Percentiles rank a stretch among this genome's conserved stretches.
These are phyloP conservation scores for Bruchidius siliquastri DNA, from an alignment of 2,888 invertebrate species.

Conservation along the genomic window DNA sequence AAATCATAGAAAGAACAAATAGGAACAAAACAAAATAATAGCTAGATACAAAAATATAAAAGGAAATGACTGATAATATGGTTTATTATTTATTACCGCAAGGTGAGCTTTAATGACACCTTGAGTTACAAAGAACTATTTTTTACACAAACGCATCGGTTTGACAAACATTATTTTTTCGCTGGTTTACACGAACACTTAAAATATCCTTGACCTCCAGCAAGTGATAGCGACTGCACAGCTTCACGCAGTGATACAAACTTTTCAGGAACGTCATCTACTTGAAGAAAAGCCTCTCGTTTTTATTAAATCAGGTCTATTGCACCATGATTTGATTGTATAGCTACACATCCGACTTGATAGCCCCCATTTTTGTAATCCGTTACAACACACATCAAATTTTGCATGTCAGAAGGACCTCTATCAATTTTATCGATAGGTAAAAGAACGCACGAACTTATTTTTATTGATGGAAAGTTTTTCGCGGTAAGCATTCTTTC, in stretches of 20 bases:
- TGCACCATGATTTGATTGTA: not conserved
- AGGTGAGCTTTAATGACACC: not conserved
- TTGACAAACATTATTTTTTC: constrained; percentile 13
- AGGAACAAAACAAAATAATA: constrained; percentile 5
- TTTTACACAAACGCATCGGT: constrained; percentile 7
- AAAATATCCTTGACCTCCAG: constrained; percentile 10
- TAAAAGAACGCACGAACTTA: no score
- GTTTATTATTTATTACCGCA: constrained; percentile 5
- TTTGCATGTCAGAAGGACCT: not conserved
- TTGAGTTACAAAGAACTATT: not conserved
- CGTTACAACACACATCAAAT: constrained; percentile 1
- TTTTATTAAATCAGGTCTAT: constrained; percentile 5
- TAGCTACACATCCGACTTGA: no score
- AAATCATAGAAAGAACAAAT: constrained; percentile 1
- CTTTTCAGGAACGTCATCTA: constrained; percentile 12
- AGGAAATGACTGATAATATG: constrained; percentile 1
- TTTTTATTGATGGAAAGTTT: no score
- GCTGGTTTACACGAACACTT: constrained; percentile 12
- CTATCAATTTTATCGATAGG: no score
- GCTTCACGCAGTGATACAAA: constrained; percentile 8
- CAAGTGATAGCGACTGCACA: constrained; percentile 9
- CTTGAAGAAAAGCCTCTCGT: constrained; percentile 9
- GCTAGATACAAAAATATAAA: constrained; percentile 1
- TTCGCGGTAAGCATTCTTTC: no score
- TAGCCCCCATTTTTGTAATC: not conserved